Evolutionary conservation across 2,888 invertebrate genomes (phyloP).

Genomic region (Papilio demoleus): DNA sequence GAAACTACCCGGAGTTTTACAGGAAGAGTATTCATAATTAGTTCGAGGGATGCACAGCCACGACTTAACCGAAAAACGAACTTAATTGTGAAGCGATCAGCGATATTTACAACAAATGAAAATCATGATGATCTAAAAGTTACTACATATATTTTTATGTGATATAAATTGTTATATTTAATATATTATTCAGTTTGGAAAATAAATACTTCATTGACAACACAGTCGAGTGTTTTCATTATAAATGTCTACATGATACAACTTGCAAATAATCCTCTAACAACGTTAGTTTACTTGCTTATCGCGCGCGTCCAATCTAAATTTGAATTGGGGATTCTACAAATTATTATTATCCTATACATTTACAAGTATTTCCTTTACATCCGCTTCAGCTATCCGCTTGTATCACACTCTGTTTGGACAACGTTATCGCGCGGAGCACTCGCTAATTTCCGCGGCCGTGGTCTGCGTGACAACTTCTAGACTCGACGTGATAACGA

Average conservation of each 20-base stretch:
- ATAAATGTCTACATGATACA: neutral
- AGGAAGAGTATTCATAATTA: conserved; percentile 75
- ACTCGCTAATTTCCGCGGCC: conserved; percentile 79
- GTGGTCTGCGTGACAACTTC: conserved; percentile 65
- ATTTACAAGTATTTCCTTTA: too few species aligned
- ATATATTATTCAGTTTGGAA: neutral
- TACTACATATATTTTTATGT: neutral
- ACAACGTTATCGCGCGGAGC: conserved; percentile 76
- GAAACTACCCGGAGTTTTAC: conserved; percentile 52
- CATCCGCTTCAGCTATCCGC: conserved; percentile 49
- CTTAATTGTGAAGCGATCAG: conserved; percentile 54
- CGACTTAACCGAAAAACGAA: conserved; percentile 66
- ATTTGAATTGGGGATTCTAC: too few species aligned
- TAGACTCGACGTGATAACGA: conserved; percentile 70
- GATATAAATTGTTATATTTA: neutral
- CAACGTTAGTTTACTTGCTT: too few species aligned
- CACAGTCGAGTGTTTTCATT: neutral
- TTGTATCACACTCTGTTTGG: conserved; percentile 58
- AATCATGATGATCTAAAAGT: neutral
- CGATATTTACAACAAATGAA: conserved; percentile 32
- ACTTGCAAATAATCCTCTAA: too few species aligned
- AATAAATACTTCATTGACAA: neutral
- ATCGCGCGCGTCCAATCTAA: too few species aligned
- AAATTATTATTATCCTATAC: neutral
- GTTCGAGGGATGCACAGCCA: conserved; percentile 78